Evolutionary conservation across 35 echinoderm and acorn worm genomes (phyloP).

Genomic region (Apostichopus japonicus): DNA sequence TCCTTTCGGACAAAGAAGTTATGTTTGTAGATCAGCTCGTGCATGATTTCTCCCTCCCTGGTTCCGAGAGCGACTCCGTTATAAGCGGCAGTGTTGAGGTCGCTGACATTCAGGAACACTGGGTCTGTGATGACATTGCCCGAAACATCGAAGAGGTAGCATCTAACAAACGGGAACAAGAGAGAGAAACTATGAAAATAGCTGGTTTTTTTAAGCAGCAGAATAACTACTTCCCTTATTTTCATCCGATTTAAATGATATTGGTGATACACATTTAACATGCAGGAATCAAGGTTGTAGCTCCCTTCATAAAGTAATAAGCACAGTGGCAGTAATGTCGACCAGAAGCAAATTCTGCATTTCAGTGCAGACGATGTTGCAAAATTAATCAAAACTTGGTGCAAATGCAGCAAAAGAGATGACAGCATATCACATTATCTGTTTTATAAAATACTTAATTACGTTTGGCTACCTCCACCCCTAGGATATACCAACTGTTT

Average conservation of each 20-base stretch:
- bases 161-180: constrained; percentile 48
- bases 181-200: not conserved
- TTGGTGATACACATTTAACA: too few species aligned
- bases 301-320: too few species aligned
- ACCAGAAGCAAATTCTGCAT: too few species aligned
- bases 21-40: constrained; percentile 96
- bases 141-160: constrained; percentile 95
- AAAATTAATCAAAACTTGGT: too few species aligned
- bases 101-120: constrained; percentile 79
- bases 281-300: too few species aligned
- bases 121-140: constrained; percentile 89
- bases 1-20: constrained; percentile 84
- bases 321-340: too few species aligned
- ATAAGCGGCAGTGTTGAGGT: constrained; percentile 75
- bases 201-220: not conserved
- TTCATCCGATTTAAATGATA: not conserved
- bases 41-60: constrained; percentile 97
- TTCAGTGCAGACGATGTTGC: too few species aligned
- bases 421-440: not conserved
- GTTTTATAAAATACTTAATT: too few species aligned
- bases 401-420: not conserved
- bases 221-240: not conserved
- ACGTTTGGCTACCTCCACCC: too few species aligned
- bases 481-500: too few species aligned
- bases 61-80: constrained; percentile 86